These are phyloP conservation scores for Holocentrus rufus DNA, from an alignment of 2,797 vertebrate species.

Conservation along the genomic window DNA sequence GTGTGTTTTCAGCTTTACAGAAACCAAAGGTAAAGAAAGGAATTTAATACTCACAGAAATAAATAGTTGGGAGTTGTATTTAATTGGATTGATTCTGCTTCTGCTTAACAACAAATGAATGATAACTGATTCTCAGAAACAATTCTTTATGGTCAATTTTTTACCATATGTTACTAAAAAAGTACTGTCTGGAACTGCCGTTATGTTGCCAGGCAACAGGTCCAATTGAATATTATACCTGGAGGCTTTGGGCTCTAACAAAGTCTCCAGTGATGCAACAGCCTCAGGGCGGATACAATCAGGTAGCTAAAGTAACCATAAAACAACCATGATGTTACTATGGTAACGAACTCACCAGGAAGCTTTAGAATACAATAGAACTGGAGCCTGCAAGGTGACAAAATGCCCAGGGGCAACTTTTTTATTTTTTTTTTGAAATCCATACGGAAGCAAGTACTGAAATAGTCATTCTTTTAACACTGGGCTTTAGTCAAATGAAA, in stretches of 20 bases:
- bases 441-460: background rate
- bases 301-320: background rate
- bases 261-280: conserved; percentile 16
- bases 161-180: background rate
- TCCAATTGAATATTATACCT: background rate
- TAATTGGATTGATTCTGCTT: too few relatives aligned
- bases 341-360: background rate
- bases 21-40: background rate
- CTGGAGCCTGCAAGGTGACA: background rate
- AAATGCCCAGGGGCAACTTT: background rate
- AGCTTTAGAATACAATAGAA: background rate
- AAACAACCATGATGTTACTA: background rate
- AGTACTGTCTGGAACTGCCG: background rate
- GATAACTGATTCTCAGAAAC: too few relatives aligned
- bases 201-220: conserved; percentile 15
- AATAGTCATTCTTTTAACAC: background rate
- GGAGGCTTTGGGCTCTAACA: background rate
- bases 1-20: background rate
- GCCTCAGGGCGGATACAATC: conserved; percentile 11
- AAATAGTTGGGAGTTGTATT: too few relatives aligned
- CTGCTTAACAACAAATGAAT: too few relatives aligned
- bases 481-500: background rate
- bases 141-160: too few relatives aligned
- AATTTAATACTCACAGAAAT: too few relatives aligned
- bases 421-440: background rate